Evolutionary conservation across 2,888 invertebrate genomes (phyloP).

Genomic region (Scelioninae gen. 2): DNA sequence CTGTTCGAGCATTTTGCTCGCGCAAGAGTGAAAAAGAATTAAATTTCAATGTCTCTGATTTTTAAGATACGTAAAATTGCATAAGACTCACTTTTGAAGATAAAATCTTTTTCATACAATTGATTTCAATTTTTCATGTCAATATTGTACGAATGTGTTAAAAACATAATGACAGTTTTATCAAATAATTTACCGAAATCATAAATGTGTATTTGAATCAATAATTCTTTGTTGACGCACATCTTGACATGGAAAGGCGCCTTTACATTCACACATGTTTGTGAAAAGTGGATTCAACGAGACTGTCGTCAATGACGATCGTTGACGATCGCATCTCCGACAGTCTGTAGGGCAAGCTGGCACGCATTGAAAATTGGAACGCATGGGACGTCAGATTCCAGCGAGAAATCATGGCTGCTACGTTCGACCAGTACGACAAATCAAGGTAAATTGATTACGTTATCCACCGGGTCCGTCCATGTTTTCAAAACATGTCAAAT

Average conservation of each 20-base stretch:
- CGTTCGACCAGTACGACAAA: constrained; percentile 83
- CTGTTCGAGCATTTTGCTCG: too few species aligned
- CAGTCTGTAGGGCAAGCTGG: constrained; percentile 15
- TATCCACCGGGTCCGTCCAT: background rate
- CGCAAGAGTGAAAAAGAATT: too few species aligned
- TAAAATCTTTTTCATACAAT: too few species aligned
- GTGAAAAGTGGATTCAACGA: background rate
- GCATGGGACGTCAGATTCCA: constrained; percentile 50
- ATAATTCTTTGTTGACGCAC: background rate
- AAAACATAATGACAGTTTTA: too few species aligned
- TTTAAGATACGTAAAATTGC: too few species aligned
- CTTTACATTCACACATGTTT: background rate
- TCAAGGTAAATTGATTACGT: constrained; percentile 67
- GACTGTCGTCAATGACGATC: constrained; percentile 26
- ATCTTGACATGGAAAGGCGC: background rate
- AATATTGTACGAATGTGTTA: too few species aligned
- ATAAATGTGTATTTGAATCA: background rate
- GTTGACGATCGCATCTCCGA: constrained; percentile 10
- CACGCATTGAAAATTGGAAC: constrained; percentile 29
- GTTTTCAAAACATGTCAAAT: background rate
- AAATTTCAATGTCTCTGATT: too few species aligned
- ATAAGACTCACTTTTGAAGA: too few species aligned
- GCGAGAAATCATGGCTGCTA: constrained; percentile 78
- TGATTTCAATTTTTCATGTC: too few species aligned
- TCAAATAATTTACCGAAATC: too few species aligned